Base-by-base conservation (phyloP, 2,113 vertebrate species). In the Chlorodrepanis virens region DNA sequence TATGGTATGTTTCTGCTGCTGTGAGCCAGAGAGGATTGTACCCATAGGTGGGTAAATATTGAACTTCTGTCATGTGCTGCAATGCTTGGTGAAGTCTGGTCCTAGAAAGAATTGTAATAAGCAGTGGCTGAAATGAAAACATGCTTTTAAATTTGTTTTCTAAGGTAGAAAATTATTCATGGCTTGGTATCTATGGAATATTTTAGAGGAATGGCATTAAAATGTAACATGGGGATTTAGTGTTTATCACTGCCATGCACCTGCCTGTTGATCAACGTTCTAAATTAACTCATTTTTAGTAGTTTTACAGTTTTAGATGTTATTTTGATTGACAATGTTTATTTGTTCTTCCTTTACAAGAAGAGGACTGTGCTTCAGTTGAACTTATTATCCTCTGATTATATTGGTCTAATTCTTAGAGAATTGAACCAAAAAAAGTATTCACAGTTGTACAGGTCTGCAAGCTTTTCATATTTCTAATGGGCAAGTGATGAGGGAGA, bases 1-100 rank as follows among this genome's bases (percentile, higher is more conserved):
- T 97, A 99, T 99, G 98, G 97, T 99, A 98, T 99, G 98, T 98
- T 98, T 98, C 96, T 98, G 97, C 97, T 99, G 98, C 97, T 99
- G 98, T 97, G 98, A 98, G 45, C 98, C 98, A 97, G 98, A 98
- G 79, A 99, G 98, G 98, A 98, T 99, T 87, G 97, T 96, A 92
- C 98, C 98, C 94, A 70, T 98, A 98, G 98, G 98, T 99, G 94
- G 97, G 98, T 99, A 97, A 96, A 83, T 71, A 70, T 31, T 57
- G 2, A 17, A 28, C 2, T 83, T 78, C 42, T 93, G n/a, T 22
- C 60, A 19, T 65, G 2, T 27, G 0, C 31, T 78, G 37, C 61
- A 78, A 24, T 78, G 4, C 3, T 21, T 11, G 2, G 8, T 10
- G 57, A 42, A n/a, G 89, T 83, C 17, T 50, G 68, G 3, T 45